Evolutionary conservation across 2,888 invertebrate genomes (phyloP), one percentile per base, ranked within the genome.

Genomic region (Kuschelorhynchus macadamiae): DNA sequence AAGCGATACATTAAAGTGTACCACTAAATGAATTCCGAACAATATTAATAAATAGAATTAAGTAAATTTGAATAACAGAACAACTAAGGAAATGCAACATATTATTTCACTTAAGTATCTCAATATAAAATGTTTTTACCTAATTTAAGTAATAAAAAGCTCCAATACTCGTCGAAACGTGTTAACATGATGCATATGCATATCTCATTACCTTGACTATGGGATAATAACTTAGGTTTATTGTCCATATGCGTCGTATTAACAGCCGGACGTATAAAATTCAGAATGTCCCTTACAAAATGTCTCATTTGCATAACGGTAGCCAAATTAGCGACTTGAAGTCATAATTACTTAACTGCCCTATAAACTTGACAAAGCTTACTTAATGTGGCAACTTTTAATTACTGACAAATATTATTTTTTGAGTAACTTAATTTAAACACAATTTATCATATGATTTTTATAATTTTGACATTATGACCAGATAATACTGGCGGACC

Each of bases 201-300:
- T 74, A 71, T 72, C 72, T 72, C 72, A 71, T 75, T 74, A 75
- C 74, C 74, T 75, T 74, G 71, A 63, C 71, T 68, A 67, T 66
- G 11, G 60, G 66, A 56, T 57, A 59, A 75, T 74, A 72, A 67
- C 71, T 76, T 60, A 72, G 52, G 71, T 74, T 75, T 74, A 75
- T 75, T 64, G 72, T 73, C 69, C 73, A 72, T 70, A 74, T 73
- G 70, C 68, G 67, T 60, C 57, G 46, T 72, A 73, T 74, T 72
- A 72, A 71, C 64, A 71, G 73, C 75, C 75, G 76, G 76, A 76
- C 72, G 73, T 71, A 74, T 75, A 74, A 75, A 75, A 71, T 72
- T 57, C 12, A 56, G 70, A 66, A 70, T 70, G 52, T 62, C 59
- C 52, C 44, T 47, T 52, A 25, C 42, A 42, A 17, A 47, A 56